phyloP scores from a whole-genome alignment of 2,113 vertebrate genomes.

The Neotoma lepida region DNA sequence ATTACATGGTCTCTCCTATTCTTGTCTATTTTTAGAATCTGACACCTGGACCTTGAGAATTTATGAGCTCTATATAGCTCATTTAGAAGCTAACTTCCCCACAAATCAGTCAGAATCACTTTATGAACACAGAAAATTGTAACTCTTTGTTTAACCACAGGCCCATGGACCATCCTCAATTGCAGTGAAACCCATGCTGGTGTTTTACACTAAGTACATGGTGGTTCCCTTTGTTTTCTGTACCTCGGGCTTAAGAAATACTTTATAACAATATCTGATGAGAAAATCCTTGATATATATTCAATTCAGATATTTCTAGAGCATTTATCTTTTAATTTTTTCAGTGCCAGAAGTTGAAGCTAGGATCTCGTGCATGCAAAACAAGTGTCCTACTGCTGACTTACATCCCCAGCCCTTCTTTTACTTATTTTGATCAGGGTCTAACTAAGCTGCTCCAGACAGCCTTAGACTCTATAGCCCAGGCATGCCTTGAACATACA shows the following conservation, averaged over 20 bases:
- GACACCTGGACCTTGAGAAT: neutral
- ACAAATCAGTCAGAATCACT: neutral
- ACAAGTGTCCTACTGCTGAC: neutral
- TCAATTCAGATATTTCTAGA: neutral
- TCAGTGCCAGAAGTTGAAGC: neutral
- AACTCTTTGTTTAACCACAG: neutral
- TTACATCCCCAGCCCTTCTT: neutral
- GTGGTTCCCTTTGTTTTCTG: neutral
- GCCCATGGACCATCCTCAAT: neutral
- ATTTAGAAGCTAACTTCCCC: neutral
- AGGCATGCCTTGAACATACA: neutral
- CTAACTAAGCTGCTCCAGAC: neutral
- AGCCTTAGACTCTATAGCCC: neutral
- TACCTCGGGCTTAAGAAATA: neutral
- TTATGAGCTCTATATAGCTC: neutral
- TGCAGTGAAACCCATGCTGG: neutral
- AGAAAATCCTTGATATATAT: neutral
- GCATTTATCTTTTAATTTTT: neutral
- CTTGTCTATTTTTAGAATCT: neutral
- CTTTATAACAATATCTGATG: neutral
- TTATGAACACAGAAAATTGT: conserved; percentile 24
- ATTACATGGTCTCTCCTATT: neutral
- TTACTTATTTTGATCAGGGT: neutral
- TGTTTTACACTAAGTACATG: neutral
- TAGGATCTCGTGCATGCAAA: neutral